phyloP scores from a whole-genome alignment of 2,888 invertebrate species.

The Peribatodes rhomboidaria region DNA sequence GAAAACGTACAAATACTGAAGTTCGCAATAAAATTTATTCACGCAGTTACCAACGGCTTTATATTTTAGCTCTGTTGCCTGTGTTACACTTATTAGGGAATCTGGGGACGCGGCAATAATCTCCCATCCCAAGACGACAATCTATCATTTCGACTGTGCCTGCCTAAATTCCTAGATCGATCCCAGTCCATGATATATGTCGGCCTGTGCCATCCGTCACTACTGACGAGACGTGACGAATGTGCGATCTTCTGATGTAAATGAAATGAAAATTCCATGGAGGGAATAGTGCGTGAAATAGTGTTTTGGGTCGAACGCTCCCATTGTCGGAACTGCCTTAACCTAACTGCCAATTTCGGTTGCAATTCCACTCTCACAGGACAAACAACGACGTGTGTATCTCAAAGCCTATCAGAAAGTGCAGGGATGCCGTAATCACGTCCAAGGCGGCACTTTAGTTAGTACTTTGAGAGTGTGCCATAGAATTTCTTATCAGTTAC shows the following conservation, averaged over 20 bases:
- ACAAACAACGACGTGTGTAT: not conserved
- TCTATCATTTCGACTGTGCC: constrained; percentile 69
- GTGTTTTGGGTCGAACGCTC: not conserved
- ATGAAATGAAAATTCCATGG: constrained; percentile 24
- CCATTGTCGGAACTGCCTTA: not conserved
- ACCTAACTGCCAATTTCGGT: constrained; percentile 9
- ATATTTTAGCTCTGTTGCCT: constrained; percentile 59
- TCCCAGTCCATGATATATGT: constrained; percentile 52
- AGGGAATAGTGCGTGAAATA: constrained; percentile 15
- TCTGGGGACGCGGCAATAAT: constrained; percentile 58
- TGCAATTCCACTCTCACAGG: not conserved
- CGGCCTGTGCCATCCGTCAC: constrained; percentile 51
- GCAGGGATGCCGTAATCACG: constrained; percentile 14
- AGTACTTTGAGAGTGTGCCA: constrained; percentile 12
- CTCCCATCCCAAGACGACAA: constrained; percentile 60
- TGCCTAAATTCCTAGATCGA: constrained; percentile 73
- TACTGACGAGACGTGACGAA: constrained; percentile 55
- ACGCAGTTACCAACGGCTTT: constrained; percentile 44
- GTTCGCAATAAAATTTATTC: not conserved
- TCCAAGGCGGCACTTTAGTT: constrained; percentile 1
- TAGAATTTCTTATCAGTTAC: constrained; percentile 16
- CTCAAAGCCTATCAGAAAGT: constrained; percentile 14
- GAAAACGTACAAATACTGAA: not conserved
- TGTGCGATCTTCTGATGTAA: constrained; percentile 43
- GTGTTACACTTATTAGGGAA: constrained; percentile 42